Conservation (phyloP, 2,113 vertebrate species). For the Plecotus auritus region DNA sequence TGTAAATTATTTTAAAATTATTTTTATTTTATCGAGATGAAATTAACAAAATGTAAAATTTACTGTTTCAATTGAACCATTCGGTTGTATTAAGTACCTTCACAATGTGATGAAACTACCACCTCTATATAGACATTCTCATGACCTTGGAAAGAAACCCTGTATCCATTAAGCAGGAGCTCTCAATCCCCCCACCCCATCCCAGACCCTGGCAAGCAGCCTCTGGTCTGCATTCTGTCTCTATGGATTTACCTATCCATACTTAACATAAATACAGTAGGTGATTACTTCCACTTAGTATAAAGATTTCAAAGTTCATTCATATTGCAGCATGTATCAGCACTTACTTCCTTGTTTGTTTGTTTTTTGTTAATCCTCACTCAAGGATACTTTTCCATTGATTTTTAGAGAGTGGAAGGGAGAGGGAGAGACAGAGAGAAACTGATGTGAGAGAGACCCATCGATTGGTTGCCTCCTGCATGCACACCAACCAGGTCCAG, state of each 20-base stretch:
- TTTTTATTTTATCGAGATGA: background rate
- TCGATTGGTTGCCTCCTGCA: too few relatives aligned
- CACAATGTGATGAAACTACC: background rate
- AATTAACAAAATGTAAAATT: background rate
- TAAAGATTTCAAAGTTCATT: background rate
- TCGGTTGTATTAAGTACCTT: background rate
- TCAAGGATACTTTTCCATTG: too few relatives aligned
- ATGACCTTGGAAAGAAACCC: background rate
- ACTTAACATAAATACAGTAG: background rate
- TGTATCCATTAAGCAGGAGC: too few relatives aligned
- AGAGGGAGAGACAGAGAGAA: too few relatives aligned
- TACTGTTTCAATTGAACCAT: background rate
- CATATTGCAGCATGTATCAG: background rate
- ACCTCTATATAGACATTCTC: background rate
- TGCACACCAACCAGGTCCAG: too few relatives aligned
- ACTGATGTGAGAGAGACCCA: too few relatives aligned
- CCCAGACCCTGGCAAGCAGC: background rate
- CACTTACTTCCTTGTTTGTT: background rate
- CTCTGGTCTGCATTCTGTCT: background rate
- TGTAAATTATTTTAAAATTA: background rate
- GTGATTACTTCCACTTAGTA: background rate
- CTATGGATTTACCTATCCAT: background rate
- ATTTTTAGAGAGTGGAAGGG: too few relatives aligned
- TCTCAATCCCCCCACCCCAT: background rate
- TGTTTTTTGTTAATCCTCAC: too few relatives aligned